A percentile compares a stretch with the other conserved stretches of the same genome.
Evolutionary conservation across 2,888 invertebrate species (phyloP).

Genomic region (Pachycephus smyrnensis): DNA sequence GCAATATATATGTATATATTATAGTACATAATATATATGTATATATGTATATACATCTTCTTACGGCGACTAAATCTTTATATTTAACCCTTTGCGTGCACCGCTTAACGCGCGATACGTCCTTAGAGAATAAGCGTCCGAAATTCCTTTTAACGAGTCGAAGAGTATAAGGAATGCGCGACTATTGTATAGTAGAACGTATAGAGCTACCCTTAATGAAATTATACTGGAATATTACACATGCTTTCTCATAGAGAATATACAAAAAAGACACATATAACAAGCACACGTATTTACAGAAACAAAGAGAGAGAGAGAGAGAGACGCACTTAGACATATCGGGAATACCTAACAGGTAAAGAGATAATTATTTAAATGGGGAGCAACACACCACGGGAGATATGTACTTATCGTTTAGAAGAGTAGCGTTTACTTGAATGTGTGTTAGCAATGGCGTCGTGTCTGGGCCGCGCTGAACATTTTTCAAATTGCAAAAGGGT

Average conservation of each 20-base stretch:
- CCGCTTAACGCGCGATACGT: background rate
- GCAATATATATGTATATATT: background rate
- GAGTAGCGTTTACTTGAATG: background rate
- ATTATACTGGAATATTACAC: background rate
- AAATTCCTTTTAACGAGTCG: background rate
- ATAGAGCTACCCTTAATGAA: background rate
- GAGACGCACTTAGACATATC: background rate
- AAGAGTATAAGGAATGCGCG: background rate
- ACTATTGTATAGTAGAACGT: background rate
- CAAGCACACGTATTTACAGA: background rate
- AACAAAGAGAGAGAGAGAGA: background rate
- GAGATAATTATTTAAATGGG: background rate
- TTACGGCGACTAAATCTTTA: conserved; percentile 30
- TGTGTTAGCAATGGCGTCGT: background rate
- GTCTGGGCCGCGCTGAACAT: conserved; percentile 1
- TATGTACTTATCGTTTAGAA: background rate
- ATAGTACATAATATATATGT: background rate
- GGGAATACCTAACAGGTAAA: background rate
- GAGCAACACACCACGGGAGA: background rate
- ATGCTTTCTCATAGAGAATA: background rate
- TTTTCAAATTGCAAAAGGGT: conserved; percentile 1
- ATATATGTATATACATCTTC: background rate
- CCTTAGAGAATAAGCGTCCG: background rate
- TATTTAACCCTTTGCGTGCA: conserved; percentile 30
- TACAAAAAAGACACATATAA: background rate